phyloP scores from a whole-genome alignment of 2,797 vertebrate species.

The Dermochelys coriacea region DNA sequence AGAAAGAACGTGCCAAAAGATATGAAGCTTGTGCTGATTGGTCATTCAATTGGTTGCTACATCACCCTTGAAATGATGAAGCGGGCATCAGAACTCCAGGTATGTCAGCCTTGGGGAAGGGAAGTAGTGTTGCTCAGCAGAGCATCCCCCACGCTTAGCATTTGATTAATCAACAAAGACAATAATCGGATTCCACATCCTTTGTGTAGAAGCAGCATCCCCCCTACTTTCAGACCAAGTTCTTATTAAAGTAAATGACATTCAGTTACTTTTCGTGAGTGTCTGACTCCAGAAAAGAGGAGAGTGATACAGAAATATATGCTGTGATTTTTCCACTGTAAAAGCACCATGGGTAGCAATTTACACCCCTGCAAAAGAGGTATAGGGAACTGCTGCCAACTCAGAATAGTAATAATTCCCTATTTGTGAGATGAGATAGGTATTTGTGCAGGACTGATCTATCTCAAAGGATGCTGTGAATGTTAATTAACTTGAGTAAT shows the following conservation, averaged over 20 bases:
- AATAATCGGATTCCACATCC: neutral
- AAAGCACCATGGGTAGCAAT: neutral
- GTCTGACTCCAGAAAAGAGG: neutral
- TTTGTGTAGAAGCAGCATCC: neutral
- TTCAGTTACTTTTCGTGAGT: neutral
- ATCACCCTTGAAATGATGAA: conserved; percentile 93
- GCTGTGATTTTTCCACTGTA: neutral
- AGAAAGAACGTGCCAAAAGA: conserved; percentile 88
- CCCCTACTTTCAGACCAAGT: neutral
- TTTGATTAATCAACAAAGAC: neutral
- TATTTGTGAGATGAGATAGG: neutral
- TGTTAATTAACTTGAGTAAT: neutral
- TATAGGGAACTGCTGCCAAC: neutral
- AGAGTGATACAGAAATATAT: neutral
- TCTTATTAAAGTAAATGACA: neutral
- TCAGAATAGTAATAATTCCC: neutral
- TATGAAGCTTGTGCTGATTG: conserved; percentile 89
- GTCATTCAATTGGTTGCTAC: conserved; percentile 95
- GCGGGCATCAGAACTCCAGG: conserved; percentile 87
- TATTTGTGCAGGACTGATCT: neutral
- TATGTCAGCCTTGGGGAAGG: conserved; percentile 61
- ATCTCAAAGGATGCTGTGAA: neutral
- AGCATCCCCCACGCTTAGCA: neutral
- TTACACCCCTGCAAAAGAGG: neutral
- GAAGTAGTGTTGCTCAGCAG: neutral